Conservation (phyloP, 2,888 invertebrate species). For the Gasteruption jaculator region DNA sequence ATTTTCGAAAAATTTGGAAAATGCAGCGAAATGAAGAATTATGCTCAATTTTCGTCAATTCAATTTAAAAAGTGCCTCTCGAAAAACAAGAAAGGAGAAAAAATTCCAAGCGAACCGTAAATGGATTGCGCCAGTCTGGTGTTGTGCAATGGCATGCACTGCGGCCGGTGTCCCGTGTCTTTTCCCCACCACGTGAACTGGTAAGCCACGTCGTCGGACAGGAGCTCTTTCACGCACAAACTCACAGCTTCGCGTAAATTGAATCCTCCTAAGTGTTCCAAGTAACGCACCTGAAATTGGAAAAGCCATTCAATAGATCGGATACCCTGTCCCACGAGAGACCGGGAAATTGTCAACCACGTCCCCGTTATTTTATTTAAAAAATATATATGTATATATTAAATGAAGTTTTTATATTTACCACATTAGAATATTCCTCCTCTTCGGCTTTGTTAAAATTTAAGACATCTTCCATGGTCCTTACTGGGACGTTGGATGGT, state of each 20-base stretch:
- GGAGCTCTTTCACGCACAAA: conserved; percentile 23
- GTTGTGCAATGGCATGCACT: conserved; percentile 22
- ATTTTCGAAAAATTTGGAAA: too few species aligned
- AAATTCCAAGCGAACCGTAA: conserved; percentile 15
- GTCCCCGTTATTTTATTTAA: too few species aligned
- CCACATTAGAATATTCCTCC: conserved; percentile 21
- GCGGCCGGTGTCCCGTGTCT: conserved; percentile 21
- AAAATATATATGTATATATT: too few species aligned
- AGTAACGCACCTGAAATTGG: conserved; percentile 21
- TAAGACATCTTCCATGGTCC: conserved; percentile 20
- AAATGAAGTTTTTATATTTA: too few species aligned
- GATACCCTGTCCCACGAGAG: too few species aligned
- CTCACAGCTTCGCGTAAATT: conserved; percentile 24
- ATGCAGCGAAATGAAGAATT: too few species aligned
- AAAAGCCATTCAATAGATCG: too few species aligned
- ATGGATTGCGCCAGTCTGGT: conserved; percentile 24
- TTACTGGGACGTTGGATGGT: conserved; percentile 22
- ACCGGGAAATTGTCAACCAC: too few species aligned
- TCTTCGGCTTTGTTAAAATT: conserved; percentile 23
- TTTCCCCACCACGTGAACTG: conserved; percentile 26
- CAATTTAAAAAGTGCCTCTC: neutral
- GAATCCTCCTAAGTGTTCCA: conserved; percentile 24
- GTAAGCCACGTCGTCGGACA: conserved; percentile 22
- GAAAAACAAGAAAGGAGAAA: too few species aligned
- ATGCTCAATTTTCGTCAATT: too few species aligned